Evolutionary conservation across 2,113 vertebrate genomes (phyloP), one percentile per base, ranked within the genome.

Genomic region (Pseudonaja textilis): DNA sequence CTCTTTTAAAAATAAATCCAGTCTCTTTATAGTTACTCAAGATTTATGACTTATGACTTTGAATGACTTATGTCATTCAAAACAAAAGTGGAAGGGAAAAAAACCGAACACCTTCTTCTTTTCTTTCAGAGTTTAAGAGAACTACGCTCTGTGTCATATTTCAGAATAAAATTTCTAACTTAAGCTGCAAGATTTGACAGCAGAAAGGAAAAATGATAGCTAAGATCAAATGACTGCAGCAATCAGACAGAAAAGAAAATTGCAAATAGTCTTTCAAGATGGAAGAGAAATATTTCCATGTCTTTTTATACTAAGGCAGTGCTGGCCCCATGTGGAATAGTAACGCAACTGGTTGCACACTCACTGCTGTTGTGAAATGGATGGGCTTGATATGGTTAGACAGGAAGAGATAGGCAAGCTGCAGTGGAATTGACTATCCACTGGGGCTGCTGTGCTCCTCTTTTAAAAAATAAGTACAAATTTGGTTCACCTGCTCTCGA

Each of bases 11-110:
- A 55, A 55, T 87, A 9, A 92, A 88, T 42, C 16, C 50, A 91
- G 29, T 91, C 85, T 34, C 91, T 34, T 93, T 55, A 87, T 10
- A 93, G 47, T 42, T 34, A 22, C 25, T 94, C 20, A 93, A 93
- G 88, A 88, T 42, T 42, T 42, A 42, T 42, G 42, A 42, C 42
- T 42, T 42, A 42, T 42, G 42, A 42, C 42, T 42, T 42, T 42
- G 42, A 42, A 42, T 42, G 42, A 42, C 42, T 42, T 42, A 42
- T 85, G 39, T 91, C 54, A 57, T 10, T 91, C 0, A 50, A 92
- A 90, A 3, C 61, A 16, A 1, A 56, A 56, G 10, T 22, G 39
- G 39, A 89, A 57, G 54, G 25, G 2, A 2, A 10, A 10, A 81
- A 89, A 92, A 45, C 3, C 16, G 59, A 95, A 1, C 8, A 93